phyloP scores from a whole-genome alignment of 1,140 invertebrate genomes.

The Hyphantria cunea region DNA sequence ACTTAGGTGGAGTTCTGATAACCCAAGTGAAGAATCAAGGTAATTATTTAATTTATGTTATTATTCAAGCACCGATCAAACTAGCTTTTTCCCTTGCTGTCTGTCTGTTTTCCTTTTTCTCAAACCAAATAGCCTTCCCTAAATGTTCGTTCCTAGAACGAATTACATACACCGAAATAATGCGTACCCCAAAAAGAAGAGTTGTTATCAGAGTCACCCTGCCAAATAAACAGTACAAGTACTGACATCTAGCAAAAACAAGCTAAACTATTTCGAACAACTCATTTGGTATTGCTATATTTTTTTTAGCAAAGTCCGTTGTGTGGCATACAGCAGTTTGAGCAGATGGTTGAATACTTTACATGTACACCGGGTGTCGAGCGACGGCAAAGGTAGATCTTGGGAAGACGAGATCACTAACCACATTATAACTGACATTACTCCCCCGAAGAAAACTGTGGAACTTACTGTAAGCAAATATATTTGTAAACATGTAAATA shows the following conservation, averaged over 20 bases:
- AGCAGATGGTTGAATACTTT: constrained; percentile 49
- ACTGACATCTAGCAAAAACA: too few species aligned
- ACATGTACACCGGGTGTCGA: constrained; percentile 38
- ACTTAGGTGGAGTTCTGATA: constrained; percentile 60
- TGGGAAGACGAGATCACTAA: constrained; percentile 55
- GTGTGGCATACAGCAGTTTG: constrained; percentile 51
- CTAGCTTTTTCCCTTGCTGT: neutral
- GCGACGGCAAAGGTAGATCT: constrained; percentile 25
- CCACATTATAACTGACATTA: constrained; percentile 51
- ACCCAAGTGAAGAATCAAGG: constrained; percentile 53
- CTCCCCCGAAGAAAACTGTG: constrained; percentile 47
- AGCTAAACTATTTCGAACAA: too few species aligned
- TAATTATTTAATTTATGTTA: constrained; percentile 32
- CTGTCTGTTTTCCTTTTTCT: too few species aligned
- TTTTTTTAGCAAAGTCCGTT: constrained; percentile 49
- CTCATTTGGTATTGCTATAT: neutral
- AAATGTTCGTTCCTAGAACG: too few species aligned
- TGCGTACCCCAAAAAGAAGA: too few species aligned
- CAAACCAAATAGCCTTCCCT: too few species aligned
- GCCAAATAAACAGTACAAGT: neutral
- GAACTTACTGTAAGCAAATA: constrained; percentile 58
- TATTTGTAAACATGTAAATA: neutral
- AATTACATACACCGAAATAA: too few species aligned
- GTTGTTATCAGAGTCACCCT: too few species aligned
- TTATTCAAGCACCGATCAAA: neutral